phyloP scores from a whole-genome alignment of 1,140 invertebrate species.

The Aethina tumida region DNA sequence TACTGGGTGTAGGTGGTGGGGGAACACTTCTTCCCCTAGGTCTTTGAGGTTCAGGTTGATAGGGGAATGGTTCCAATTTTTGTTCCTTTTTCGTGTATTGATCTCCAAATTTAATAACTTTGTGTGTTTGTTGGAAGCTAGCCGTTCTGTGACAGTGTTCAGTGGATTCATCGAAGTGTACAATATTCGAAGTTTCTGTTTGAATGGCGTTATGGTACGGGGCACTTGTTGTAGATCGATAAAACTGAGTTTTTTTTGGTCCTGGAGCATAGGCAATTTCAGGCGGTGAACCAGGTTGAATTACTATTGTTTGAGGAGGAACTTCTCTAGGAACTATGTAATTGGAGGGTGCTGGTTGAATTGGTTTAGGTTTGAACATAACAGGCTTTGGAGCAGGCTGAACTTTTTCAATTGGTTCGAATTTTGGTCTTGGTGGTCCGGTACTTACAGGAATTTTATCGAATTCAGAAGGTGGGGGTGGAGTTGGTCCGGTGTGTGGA shows the following conservation, averaged over 20 bases:
- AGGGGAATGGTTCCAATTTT: constrained; percentile 41
- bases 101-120: constrained; percentile 55
- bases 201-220: constrained; percentile 49
- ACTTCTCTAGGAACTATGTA: constrained; percentile 31
- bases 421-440: constrained; percentile 42
- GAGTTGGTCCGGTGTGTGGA: constrained; percentile 35
- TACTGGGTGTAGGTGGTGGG: constrained; percentile 47
- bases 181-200: constrained; percentile 54
- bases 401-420: constrained; percentile 45
- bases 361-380: constrained; percentile 40
- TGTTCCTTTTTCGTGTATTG: constrained; percentile 29
- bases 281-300: constrained; percentile 49
- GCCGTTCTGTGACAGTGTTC: constrained; percentile 52
- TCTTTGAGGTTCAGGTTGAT: constrained; percentile 34
- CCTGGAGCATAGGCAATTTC: constrained; percentile 48
- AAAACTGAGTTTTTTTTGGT: constrained; percentile 37
- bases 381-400: constrained; percentile 33
- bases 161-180: constrained; percentile 58
- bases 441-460: constrained; percentile 40
- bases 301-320: constrained; percentile 31
- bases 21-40: constrained; percentile 32
- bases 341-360: constrained; percentile 30
- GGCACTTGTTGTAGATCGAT: constrained; percentile 39
- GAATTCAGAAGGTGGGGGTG: constrained; percentile 47
- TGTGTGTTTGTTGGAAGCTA: constrained; percentile 56